A percentile compares a stretch with the other conserved stretches of the same genome.
phyloP scores from a whole-genome alignment of 2,888 invertebrate genomes.

The Orthonychiurus folsomi region DNA sequence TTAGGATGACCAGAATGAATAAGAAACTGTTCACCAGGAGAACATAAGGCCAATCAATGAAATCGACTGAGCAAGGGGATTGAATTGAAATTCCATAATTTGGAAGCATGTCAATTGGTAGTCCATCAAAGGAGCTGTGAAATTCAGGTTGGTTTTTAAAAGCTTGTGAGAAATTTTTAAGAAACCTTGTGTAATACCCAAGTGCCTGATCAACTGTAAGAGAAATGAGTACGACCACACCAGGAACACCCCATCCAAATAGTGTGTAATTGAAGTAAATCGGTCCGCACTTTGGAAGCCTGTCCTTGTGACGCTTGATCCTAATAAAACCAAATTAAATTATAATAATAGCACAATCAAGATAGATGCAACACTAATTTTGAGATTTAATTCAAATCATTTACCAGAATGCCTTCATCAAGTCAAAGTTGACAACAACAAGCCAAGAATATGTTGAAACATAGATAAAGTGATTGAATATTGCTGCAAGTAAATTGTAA shows the following conservation, averaged over 20 bases:
- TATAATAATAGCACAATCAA: background rate
- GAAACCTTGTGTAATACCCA: background rate
- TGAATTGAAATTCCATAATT: background rate
- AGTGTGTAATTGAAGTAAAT: background rate
- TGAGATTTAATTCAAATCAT: background rate
- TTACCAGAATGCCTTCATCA: conserved; percentile 1
- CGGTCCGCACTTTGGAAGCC: background rate
- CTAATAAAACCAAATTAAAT: background rate
- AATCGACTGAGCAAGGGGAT: background rate
- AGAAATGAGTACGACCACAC: background rate
- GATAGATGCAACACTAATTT: background rate
- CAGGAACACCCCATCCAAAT: background rate
- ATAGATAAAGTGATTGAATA: conserved; percentile 2
- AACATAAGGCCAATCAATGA: background rate
- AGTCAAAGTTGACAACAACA: conserved; percentile 1
- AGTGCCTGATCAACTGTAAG: background rate
- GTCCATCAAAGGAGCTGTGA: too few relatives aligned
- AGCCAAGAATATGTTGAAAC: background rate
- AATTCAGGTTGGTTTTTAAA: too few relatives aligned
- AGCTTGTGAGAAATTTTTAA: background rate
- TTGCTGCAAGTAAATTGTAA: background rate
- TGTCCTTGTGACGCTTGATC: background rate
- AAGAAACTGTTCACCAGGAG: background rate
- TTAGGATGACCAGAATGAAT: background rate
- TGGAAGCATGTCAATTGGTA: background rate